phyloP scores from a whole-genome alignment of 2,888 invertebrate species.

The Drosophila hawaiiensis region DNA sequence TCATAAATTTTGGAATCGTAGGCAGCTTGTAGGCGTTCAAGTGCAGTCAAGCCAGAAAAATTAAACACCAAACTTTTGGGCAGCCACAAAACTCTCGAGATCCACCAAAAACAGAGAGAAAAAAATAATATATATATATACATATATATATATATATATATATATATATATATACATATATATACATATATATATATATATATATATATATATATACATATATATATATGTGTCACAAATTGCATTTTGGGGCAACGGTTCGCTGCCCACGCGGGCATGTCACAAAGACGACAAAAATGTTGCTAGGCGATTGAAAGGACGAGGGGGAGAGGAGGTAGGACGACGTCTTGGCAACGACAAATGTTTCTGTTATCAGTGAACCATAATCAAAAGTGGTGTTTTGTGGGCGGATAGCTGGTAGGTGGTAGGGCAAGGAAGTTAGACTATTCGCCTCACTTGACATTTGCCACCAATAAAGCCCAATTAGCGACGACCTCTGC shows the following conservation, averaged over 20 bases:
- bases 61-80: constrained; percentile 51
- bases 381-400: constrained; percentile 47
- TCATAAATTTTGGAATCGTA: constrained; percentile 41
- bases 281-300: constrained; percentile 13
- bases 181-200: constrained; percentile 1
- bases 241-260: constrained; percentile 56
- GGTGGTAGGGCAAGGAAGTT: not conserved
- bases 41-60: constrained; percentile 58
- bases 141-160: constrained; percentile 1
- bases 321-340: not conserved
- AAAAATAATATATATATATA: constrained; percentile 1
- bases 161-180: not conserved
- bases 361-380: constrained; percentile 57
- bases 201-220: constrained; percentile 1
- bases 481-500: constrained; percentile 57
- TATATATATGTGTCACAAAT: constrained; percentile 38
- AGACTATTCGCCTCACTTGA: constrained; percentile 59
- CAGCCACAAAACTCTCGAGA: constrained; percentile 17
- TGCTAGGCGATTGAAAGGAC: constrained; percentile 1
- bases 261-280: constrained; percentile 31
- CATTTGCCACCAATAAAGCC: constrained; percentile 75
- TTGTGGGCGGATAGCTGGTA: not conserved
- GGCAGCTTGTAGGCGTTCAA: constrained; percentile 54
- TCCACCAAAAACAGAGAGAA: not conserved
- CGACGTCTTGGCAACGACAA: constrained; percentile 55